Evolutionary conservation across 1,140 invertebrate species (phyloP).

Genomic region (Anadara kagoshimensis): DNA sequence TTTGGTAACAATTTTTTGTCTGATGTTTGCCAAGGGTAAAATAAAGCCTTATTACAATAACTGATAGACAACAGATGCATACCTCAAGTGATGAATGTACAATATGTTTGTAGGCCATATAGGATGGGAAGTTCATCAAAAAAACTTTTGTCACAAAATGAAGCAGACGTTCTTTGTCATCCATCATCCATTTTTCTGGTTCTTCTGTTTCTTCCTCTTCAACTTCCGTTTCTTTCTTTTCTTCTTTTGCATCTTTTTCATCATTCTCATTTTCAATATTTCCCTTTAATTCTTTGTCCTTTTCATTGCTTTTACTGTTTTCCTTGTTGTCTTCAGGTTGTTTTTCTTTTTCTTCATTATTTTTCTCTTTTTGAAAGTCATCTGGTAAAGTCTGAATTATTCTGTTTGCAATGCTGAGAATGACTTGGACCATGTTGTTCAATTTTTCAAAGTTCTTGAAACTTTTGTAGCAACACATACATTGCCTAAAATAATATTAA

Average conservation of each 20-base stretch:
- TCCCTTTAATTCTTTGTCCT: conserved; percentile 32
- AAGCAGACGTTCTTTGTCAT: conserved; percentile 86
- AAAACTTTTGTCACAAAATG: conserved; percentile 88
- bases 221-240: conserved; percentile 39
- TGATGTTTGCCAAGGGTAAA: too few species aligned
- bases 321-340: conserved; percentile 35
- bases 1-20: too few species aligned
- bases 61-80: conserved; percentile 35
- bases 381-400: conserved; percentile 68
- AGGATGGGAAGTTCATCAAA: conserved; percentile 91
- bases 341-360: conserved; percentile 51
- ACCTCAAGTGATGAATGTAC: conserved; percentile 78
- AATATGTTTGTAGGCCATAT: conserved; percentile 91
- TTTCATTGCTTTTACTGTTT: conserved; percentile 25
- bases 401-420: conserved; percentile 75
- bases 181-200: conserved; percentile 79
- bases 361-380: conserved; percentile 61
- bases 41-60: too few species aligned
- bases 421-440: conserved; percentile 88
- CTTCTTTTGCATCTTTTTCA: conserved; percentile 48
- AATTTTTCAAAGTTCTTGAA: conserved; percentile 92
- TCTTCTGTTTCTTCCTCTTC: conserved; percentile 56
- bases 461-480: conserved; percentile 93
- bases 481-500: conserved; percentile 79
- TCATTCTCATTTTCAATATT: conserved; percentile 39